Conservation (phyloP, 2,888 invertebrate species). For the Fissipunctia ypsillon region DNA sequence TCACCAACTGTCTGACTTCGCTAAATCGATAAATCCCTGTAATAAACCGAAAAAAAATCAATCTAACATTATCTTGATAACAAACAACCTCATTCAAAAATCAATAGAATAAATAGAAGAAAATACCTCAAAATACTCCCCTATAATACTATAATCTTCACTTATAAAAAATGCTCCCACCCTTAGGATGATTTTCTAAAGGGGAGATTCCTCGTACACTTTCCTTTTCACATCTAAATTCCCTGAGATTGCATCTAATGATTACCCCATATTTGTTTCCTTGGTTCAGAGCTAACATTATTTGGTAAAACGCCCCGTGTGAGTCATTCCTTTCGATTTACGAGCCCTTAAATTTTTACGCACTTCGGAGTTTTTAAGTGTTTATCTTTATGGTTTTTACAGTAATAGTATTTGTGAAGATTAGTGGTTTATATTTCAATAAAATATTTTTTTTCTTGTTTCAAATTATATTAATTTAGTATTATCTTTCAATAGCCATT, state of each 20-base stretch:
- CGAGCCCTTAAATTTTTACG: slow-evolving; percentile 46
- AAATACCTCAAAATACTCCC: slow-evolving; percentile 1
- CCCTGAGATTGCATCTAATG: slow-evolving; percentile 59
- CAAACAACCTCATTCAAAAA: neutral
- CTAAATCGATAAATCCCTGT: neutral
- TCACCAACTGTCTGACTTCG: neutral
- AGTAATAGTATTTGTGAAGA: slow-evolving; percentile 27
- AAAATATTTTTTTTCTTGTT: neutral
- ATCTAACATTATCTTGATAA: too few relatives aligned
- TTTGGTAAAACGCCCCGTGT: slow-evolving; percentile 57
- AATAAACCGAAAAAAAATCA: too few relatives aligned
- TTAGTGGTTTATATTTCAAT: slow-evolving; percentile 4
- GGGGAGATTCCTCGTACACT: slow-evolving; percentile 33
- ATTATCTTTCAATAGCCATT: too few relatives aligned
- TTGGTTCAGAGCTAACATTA: slow-evolving; percentile 49
- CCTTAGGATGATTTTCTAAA: slow-evolving; percentile 42
- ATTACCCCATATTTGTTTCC: slow-evolving; percentile 63
- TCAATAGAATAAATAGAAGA: neutral
- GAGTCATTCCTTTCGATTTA: slow-evolving; percentile 60
- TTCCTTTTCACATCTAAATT: slow-evolving; percentile 49
- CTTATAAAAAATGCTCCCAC: slow-evolving; percentile 47
- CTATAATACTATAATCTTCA: too few relatives aligned
- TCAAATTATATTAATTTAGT: too few relatives aligned
- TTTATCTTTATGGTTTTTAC: slow-evolving; percentile 41
- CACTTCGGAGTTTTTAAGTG: slow-evolving; percentile 44